Evolutionary conservation across 2,113 vertebrate species (phyloP), one percentile per base, ranked within the genome.

Genomic region (Centropus unirufus): DNA sequence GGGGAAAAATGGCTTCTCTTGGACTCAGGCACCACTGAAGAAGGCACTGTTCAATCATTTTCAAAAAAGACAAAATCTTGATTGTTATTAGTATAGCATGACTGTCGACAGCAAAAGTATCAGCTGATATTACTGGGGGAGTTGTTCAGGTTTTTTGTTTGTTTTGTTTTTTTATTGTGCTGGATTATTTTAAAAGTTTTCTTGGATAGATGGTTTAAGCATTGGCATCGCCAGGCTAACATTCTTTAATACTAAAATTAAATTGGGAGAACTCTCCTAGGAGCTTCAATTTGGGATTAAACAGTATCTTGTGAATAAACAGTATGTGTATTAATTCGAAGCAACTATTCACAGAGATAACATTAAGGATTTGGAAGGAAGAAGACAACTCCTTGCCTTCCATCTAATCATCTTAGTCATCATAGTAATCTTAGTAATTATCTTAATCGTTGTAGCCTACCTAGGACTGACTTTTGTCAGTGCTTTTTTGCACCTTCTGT

Each of bases 111-210:
- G 22, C 58, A 44, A 66, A 91, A 74, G 42, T 51, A 73, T 29
- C 61, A 68, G 42, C 83, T 59, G 51, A 17, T 72, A 23, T 11
- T 39, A 59, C 26, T 29, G 34, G 24, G 34, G 23, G 15, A 83
- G 55, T 80, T 75, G 55, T 57, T 73, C 47, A 32, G 36, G 36
- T 36, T 36, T 36, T 36, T 36, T 36, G 36, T 36, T 36, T 36
- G 36, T 36, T 36, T 0, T 81, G 94, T 82, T 82, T 11, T 91
- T 88, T 92, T 67, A 52, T 64, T 79, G 76, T 66, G 73, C 64
- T 95, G 86, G 73, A 78, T 61, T 87, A 47, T 93, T 95, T 90
- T 52, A 79, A 63, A 57, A 59, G 29, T 66, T 75, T 91, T 57
- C 73, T 87, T 82, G 6, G 27, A 73, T 67, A 90, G 55, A 29